Percentiles rank a stretch among this genome's conserved stretches.
Conservation (phyloP, 2,113 vertebrate genomes). For the Psophia crepitans region DNA sequence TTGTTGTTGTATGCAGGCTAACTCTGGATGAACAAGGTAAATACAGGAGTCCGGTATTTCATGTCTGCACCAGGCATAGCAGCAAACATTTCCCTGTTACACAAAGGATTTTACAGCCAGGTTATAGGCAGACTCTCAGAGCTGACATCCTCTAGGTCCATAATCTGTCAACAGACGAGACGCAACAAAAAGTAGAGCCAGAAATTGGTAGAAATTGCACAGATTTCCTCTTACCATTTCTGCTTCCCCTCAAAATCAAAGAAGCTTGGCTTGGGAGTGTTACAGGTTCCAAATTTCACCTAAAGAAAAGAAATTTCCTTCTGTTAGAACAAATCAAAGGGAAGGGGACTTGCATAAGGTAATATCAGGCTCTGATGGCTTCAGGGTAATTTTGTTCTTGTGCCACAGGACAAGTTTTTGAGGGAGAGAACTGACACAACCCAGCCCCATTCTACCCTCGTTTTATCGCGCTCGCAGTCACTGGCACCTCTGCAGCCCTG, state of each 20-base stretch:
- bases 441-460: background rate
- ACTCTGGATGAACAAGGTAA: background rate
- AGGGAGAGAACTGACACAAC: background rate
- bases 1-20: background rate
- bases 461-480: background rate
- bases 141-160: background rate
- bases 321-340: background rate
- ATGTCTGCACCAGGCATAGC: background rate
- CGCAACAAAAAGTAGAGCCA: slow-evolving; percentile 15
- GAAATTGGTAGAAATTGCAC: background rate
- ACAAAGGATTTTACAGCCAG: background rate
- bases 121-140: background rate
- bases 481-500: background rate
- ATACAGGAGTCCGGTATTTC: background rate
- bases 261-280: slow-evolving; percentile 90
- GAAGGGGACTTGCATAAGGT: background rate
- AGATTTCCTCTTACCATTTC: slow-evolving; percentile 89
- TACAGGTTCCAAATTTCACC: slow-evolving; percentile 94
- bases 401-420: background rate
- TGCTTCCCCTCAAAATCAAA: slow-evolving; percentile 98
- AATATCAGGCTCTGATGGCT: background rate
- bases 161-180: background rate
- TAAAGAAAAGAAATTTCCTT: slow-evolving; percentile 57
- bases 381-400: background rate
- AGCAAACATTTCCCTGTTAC: background rate